Conservation (phyloP, 2,888 invertebrate species). For the Lissocephala sabroskyi region DNA sequence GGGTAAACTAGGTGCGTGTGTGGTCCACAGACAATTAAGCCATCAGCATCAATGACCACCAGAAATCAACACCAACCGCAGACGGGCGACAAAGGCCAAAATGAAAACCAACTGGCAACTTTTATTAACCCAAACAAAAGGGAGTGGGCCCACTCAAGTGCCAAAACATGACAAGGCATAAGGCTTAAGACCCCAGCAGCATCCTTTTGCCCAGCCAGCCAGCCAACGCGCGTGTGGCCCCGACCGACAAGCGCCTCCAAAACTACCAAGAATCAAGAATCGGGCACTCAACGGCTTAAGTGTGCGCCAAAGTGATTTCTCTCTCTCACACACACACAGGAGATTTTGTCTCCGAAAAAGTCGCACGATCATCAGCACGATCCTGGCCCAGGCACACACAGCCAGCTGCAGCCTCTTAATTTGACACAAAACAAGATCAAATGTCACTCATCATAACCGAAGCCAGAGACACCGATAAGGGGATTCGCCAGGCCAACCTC, state of each 20-base stretch:
- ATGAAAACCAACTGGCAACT: conserved; percentile 39
- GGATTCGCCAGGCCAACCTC: neutral
- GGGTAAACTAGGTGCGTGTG: no score
- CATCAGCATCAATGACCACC: conserved; percentile 47
- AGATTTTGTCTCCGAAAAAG: conserved; percentile 35
- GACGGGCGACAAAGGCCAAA: neutral
- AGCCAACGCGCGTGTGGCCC: conserved; percentile 67
- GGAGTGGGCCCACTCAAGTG: conserved; percentile 58
- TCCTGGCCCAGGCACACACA: conserved; percentile 7
- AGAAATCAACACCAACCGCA: conserved; percentile 22
- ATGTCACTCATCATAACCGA: conserved; percentile 59
- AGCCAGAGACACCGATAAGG: conserved; percentile 4
- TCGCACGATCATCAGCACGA: conserved; percentile 60
- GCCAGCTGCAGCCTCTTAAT: conserved; percentile 67
- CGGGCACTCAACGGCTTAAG: conserved; percentile 65
- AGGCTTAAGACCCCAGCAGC: conserved; percentile 19
- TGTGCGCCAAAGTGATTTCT: conserved; percentile 54
- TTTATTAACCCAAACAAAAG: conserved; percentile 49
- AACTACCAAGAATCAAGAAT: conserved; percentile 53
- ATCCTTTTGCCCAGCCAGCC: no score
- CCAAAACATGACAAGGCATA: conserved; percentile 60
- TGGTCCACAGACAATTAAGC: conserved; percentile 59
- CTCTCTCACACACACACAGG: conserved; percentile 6
- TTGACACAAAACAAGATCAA: conserved; percentile 70
- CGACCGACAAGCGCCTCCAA: conserved; percentile 50